Base-by-base conservation (phyloP, 2,113 vertebrate species). In the Pachycephala philippinensis region DNA sequence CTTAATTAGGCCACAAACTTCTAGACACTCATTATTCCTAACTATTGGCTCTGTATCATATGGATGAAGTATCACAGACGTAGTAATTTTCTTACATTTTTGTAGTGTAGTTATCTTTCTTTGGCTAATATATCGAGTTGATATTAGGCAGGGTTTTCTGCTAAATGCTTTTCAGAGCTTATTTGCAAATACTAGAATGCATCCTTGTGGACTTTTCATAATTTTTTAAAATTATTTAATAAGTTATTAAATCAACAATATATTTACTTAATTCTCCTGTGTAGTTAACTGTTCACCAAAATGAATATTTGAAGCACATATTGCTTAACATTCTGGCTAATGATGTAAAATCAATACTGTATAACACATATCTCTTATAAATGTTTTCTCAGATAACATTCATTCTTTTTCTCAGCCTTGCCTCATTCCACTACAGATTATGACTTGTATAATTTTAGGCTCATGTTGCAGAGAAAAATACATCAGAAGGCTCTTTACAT, bases 381-480 rank as follows among this genome's bases (percentile, higher is more conserved):
- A 80, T 40, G 33, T 57, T 89, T 64, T 89, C 53, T 89, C 80
- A 83, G 50, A 69, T 72, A 95, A 76, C 60, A 59, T 68, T 77
- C 23, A 74, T 86, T 75, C 76, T 95, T 96, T 39, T 78, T 91
- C 86, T 85, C 31, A 72, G 88, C 89, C 54, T 90, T 78, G 74
- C 89, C 81, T 94, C 40, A 78, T 84, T 91, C 91, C 91, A 94
- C 60, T 95, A 47, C 31, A 75, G 59, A 91, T 93, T 71, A 89
- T 44, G 90, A 66, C 54, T 57, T 35, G 53, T 95, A 60, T 90
- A 57, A 84, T 96, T 85, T 96, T 79, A 68, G 75, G 57, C 87
- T 95, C 72, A 28, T 78, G 84, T 97, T 96, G 59, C 35, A 90
- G 39, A 82, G 28, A n/a, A 84, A 78, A 84, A 61, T 87, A 27